Evolutionary conservation across 2,113 vertebrate genomes (phyloP).

Genomic region (Halcyon malimbica): DNA sequence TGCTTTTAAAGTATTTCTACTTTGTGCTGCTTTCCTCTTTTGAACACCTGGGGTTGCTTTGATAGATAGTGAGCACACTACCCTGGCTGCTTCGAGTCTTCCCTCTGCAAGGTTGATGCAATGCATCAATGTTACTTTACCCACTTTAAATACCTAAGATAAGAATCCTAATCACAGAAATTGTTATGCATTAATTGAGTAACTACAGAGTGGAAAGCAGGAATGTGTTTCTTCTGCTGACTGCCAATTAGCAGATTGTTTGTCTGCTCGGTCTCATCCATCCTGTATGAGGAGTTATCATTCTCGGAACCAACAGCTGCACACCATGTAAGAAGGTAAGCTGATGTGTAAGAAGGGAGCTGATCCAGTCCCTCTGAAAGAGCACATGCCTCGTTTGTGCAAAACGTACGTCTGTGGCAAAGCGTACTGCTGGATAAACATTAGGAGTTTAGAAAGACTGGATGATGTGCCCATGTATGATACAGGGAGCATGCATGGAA

Average conservation of each 20-base stretch:
- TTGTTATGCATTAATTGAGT: neutral
- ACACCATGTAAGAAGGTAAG: accelerated
- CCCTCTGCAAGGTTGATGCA: constrained; percentile 9
- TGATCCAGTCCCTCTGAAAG: neutral
- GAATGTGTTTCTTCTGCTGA: neutral
- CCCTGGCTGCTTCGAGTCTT: neutral
- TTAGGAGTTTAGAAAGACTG: neutral
- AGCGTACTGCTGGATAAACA: neutral
- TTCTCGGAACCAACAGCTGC: accelerated
- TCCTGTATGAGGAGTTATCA: accelerated
- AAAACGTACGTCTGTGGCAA: neutral
- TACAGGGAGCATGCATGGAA: neutral
- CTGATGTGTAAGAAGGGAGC: neutral
- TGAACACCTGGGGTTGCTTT: neutral
- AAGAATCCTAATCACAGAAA: constrained; percentile 22
- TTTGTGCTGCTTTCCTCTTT: neutral
- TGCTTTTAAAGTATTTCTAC: neutral
- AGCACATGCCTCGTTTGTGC: neutral
- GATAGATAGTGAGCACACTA: neutral
- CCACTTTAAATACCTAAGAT: constrained; percentile 36
- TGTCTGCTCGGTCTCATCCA: neutral
- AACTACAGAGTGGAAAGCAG: neutral
- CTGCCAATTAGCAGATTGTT: neutral
- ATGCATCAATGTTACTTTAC: constrained; percentile 39
- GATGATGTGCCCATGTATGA: neutral